Evolutionary conservation across 2,888 invertebrate genomes (phyloP).

Genomic region (Seladonia tumulorum): DNA sequence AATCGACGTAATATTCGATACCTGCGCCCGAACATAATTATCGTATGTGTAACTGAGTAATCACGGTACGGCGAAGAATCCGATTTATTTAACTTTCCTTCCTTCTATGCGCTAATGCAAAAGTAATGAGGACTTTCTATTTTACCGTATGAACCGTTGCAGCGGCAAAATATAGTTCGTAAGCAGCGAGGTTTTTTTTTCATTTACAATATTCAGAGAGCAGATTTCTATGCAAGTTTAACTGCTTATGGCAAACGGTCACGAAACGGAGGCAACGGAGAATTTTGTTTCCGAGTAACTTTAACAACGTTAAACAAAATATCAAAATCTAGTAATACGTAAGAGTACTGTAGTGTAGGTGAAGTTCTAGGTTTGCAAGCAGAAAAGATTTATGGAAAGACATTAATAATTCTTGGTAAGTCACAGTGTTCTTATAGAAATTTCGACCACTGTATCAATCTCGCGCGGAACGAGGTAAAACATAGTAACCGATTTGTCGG

Average conservation of each 20-base stretch:
- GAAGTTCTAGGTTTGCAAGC: too few species aligned
- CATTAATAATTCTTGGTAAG: neutral
- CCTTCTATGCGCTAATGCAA: slow-evolving; percentile 4
- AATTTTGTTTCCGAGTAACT: neutral
- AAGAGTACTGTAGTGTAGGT: neutral
- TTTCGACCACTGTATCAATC: too few species aligned
- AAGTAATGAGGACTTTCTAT: slow-evolving; percentile 11
- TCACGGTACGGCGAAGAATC: neutral
- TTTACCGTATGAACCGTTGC: neutral
- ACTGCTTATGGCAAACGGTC: neutral
- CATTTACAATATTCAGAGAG: neutral
- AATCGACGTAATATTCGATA: neutral
- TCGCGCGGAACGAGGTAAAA: neutral
- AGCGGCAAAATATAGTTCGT: neutral
- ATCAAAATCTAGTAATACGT: neutral
- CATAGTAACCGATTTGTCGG: neutral
- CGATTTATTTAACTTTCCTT: neutral
- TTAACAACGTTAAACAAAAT: neutral
- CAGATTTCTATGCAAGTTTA: neutral
- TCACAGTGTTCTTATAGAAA: too few species aligned
- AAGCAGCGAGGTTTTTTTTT: neutral
- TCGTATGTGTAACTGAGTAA: neutral
- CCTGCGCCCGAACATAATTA: neutral
- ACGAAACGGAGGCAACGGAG: neutral
- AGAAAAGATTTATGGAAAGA: too few species aligned